A percentile compares a stretch with the other conserved stretches of the same genome.
Evolutionary conservation across 1,140 invertebrate species (phyloP).

Genomic region (Trissolcus basalis): DNA sequence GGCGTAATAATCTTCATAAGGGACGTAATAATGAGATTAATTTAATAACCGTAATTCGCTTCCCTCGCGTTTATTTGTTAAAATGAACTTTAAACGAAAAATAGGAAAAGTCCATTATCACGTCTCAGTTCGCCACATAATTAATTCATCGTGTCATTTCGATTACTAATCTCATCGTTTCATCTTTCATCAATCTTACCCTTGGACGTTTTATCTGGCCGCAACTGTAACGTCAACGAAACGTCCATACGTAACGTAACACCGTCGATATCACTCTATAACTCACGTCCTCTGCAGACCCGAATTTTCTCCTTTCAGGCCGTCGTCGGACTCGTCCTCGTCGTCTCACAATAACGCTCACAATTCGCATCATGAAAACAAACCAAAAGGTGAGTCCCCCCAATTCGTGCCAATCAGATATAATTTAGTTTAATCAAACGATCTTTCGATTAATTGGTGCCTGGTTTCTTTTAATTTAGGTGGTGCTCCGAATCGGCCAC

Average conservation of each 20-base stretch:
- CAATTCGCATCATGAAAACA: constrained; percentile 78
- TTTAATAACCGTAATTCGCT: too few species aligned
- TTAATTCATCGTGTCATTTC: constrained; percentile 44
- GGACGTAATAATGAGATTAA: constrained; percentile 24
- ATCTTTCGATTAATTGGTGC: too few species aligned
- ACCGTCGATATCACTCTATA: constrained; percentile 50
- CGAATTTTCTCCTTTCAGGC: constrained; percentile 90
- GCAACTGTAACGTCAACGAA: constrained; percentile 58
- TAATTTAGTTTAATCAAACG: too few species aligned
- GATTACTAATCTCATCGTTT: constrained; percentile 68
- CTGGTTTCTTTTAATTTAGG: constrained; percentile 65
- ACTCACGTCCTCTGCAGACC: constrained; percentile 75
- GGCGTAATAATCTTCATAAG: constrained; percentile 21
- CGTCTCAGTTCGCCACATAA: background rate
- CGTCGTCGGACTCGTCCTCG: constrained; percentile 73
- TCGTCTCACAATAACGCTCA: constrained; percentile 73
- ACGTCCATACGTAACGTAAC: constrained; percentile 55
- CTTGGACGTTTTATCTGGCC: constrained; percentile 62
- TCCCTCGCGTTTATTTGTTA: too few species aligned
- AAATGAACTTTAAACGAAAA: too few species aligned
- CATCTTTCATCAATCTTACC: constrained; percentile 64
- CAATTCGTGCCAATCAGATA: background rate
- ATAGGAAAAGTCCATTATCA: too few species aligned
- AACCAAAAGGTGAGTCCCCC: constrained; percentile 65
- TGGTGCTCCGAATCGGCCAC: constrained; percentile 90